phyloP scores from a whole-genome alignment of 2,113 vertebrate species.

The Pogona vitticeps region DNA sequence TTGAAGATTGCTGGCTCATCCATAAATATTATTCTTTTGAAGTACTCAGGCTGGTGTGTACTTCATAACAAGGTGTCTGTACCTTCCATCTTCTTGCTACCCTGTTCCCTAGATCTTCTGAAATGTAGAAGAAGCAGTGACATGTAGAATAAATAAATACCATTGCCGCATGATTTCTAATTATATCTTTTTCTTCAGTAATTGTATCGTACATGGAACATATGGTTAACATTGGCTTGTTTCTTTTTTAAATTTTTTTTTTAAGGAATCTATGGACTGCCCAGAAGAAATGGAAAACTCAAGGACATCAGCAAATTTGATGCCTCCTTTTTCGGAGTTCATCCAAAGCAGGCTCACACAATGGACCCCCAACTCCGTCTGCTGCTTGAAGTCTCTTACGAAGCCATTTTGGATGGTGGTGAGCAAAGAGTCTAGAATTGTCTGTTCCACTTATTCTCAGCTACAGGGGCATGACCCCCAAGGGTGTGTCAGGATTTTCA shows the following conservation, averaged over 20 bases:
- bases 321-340: conserved; percentile 90
- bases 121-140: not conserved
- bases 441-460: not conserved
- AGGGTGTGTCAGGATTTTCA: too few species aligned
- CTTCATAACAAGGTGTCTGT: not conserved
- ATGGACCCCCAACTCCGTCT: conserved; percentile 97
- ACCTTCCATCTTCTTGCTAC: not conserved
- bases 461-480: too few species aligned
- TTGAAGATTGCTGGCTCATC: not conserved
- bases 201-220: not conserved
- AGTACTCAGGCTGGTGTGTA: not conserved
- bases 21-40: too few species aligned
- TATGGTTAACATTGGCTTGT: not conserved
- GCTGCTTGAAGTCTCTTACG: conserved; percentile 90
- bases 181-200: not conserved
- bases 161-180: not conserved
- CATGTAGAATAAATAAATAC: accelerated
- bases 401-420: conserved; percentile 96
- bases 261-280: conserved; percentile 94
- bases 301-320: conserved; percentile 95
- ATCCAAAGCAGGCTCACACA: conserved; percentile 94
- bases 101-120: not conserved
- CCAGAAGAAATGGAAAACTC: conserved; percentile 90
- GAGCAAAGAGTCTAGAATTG: conserved; percentile 34
- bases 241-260: conserved; percentile 23